A percentile compares a stretch with the other conserved stretches of the same genome.
These are phyloP conservation scores for Pseudachorutes palmiensis DNA, from an alignment of 1,140 invertebrate genomes.

Conservation along the genomic window DNA sequence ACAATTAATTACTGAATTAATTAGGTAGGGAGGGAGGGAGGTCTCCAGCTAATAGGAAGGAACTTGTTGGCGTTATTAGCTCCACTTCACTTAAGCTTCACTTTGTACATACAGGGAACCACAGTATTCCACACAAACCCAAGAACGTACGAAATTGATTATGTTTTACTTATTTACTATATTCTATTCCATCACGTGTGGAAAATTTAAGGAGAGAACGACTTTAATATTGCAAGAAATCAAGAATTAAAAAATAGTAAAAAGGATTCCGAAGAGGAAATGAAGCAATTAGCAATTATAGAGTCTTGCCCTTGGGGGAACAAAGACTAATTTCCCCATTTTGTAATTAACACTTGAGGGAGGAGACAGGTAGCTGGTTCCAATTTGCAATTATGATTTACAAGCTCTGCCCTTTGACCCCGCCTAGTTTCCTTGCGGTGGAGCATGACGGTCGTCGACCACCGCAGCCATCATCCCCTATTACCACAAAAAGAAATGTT, in stretches of 20 bases:
- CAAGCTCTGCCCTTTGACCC: background rate
- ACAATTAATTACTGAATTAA: too few relatives aligned
- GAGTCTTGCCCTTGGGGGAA: too few relatives aligned
- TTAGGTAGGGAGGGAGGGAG: too few relatives aligned
- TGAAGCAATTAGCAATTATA: background rate
- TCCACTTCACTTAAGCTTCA: too few relatives aligned
- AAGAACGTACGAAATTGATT: background rate
- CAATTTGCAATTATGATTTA: background rate
- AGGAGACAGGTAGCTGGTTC: background rate
- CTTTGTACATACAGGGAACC: too few relatives aligned
- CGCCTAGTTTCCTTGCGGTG: background rate
- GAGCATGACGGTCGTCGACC: background rate
- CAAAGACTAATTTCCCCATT: background rate
- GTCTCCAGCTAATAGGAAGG: too few relatives aligned
- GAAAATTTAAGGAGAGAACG: background rate
- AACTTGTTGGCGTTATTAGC: too few relatives aligned
- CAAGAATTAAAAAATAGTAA: background rate
- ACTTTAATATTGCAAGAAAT: background rate
- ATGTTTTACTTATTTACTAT: constrained; percentile 1
- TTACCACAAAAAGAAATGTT: background rate
- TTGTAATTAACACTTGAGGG: background rate
- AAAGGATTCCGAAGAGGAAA: background rate
- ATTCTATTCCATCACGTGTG: background rate
- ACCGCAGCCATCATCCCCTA: background rate
- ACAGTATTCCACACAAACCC: background rate